Evolutionary conservation across 2,888 invertebrate genomes (phyloP), one percentile per base, ranked within the genome.

Genomic region (Anthophora plumipes): DNA sequence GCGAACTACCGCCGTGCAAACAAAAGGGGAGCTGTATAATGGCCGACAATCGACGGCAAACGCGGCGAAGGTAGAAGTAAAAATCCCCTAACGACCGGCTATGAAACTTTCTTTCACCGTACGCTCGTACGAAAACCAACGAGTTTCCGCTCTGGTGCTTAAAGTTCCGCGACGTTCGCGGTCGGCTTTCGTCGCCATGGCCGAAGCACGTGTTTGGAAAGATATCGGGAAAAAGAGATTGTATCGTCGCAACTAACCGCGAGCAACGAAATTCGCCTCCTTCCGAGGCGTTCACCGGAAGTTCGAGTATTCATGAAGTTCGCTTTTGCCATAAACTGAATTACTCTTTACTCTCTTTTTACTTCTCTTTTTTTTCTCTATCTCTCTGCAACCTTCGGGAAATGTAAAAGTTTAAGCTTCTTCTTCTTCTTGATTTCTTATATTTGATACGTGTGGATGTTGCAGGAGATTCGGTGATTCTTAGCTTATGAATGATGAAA

Each of bases 121-220:
- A 39, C 37, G 37, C 61, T 60, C 77, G 43, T 55, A 61, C 20
- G 75, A 37, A 54, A 48, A 54, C n/a, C 60, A 48, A 31, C 20
- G 14, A 74, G 39, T 41, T 74, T 59, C 39, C 25, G 17, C 5
- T 17, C n/a, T 5, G 71, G 20, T 72, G 63, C 73, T 57, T 37
- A 37, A 63, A 64, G 74, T 76, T 76, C 41, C 50, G 63, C 50
- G 41, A 59, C 48, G 50, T 50, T 52, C 48, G 48, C n/a, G 54
- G 12, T 39, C 73, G 57, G 46, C 20, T 41, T n/a, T 72, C 22
- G 41, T 60, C 41, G 52, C 22, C n/a, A n/a, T n/a, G 55, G 25
- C 39, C 52, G 50, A 37, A 20, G 57, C 76, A 76, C 76, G 75
- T 74, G 75, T 52, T 77, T 46, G 64, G 17, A 25, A 48, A 55